Base-by-base conservation (phyloP, 2,888 invertebrate species). In the Agrilus mali region DNA sequence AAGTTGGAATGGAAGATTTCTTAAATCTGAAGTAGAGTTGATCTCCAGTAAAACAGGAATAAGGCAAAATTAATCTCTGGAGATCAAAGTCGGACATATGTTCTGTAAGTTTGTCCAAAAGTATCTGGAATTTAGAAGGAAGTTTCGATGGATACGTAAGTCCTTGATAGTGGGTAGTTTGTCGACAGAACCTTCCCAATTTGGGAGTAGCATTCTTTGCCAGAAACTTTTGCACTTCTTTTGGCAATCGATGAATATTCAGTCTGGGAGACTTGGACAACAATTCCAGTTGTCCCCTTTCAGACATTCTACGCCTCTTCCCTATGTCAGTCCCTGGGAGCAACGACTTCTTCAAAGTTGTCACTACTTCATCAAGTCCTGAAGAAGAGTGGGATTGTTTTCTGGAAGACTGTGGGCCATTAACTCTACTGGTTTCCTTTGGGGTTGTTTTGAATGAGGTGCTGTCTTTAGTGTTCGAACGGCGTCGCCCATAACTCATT, bases 11-110 rank as follows among this genome's bases (percentile, higher is more conserved):
- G 36, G 53, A 52, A 2, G 51, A 35, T 2, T 50, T 40, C 17
- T 50, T 44, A 45, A 64, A 62, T 47, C 55, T 60, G 46, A 64
- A 65, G 46, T 60, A 64, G 16, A 64, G 47, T 38, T 64, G 63
- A 2, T 63, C 65, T 38, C 60, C 55, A 8, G 50, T 53, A 42
- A 53, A 64, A 41, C 61, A 61, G 27, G 58, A 60, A 43, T 60
- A 65, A 0, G 65, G 65, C 44, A 62, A 48, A 22, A 61, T 50
- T 42, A 59, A 42, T 37, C 48, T 42, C 1, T 59, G 55, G 7
- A 61, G 45, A 50, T 55, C 53, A 22, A 54, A 48, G 20, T 54
- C 51, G 0, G 60, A 63, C 51, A 63, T 62, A 43, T 55, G 53
- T 31, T 52, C 53, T 3, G 48, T 47, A 17, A 64, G 42, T 32